Conservation (phyloP, 2,797 vertebrate species). For the Carapus acus region DNA sequence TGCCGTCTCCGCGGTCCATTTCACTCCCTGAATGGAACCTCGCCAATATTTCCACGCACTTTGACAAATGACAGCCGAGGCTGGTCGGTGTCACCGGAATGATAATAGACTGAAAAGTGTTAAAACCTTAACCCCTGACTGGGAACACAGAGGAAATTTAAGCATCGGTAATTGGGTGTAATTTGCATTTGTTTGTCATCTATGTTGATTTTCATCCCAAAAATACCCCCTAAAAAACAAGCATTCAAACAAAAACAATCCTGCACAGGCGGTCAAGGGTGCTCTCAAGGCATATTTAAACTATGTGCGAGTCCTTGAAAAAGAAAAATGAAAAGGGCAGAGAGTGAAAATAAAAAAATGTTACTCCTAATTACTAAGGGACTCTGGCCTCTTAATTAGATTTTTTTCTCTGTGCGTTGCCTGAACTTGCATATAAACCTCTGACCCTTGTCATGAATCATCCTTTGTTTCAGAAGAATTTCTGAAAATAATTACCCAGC, state of each 20-base stretch:
- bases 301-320: conserved; percentile 8
- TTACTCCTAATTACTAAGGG: conserved; percentile 30
- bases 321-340: not conserved
- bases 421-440: conserved; percentile 38
- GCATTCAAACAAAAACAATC: too few species aligned
- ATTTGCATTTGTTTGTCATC: too few species aligned
- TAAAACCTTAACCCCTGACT: not conserved
- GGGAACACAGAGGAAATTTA: too few species aligned
- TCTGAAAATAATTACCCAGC: conserved; percentile 20
- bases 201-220: too few species aligned
- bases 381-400: conserved; percentile 21
- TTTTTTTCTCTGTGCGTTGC: conserved; percentile 32
- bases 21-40: conserved; percentile 6
- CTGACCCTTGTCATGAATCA: conserved; percentile 23
- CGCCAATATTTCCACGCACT: conserved; percentile 17
- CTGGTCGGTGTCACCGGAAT: too few species aligned
- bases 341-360: conserved; percentile 13
- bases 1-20: conserved; percentile 7
- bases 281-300: conserved; percentile 6
- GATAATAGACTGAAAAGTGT: too few species aligned
- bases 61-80: too few species aligned
- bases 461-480: conserved; percentile 5
- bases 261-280: conserved; percentile 3
- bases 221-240: too few species aligned
- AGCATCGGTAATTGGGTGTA: too few species aligned